These are phyloP conservation scores for Apteryx mantelli DNA, from an alignment of 2,113 vertebrate genomes.

Conservation along the genomic window DNA sequence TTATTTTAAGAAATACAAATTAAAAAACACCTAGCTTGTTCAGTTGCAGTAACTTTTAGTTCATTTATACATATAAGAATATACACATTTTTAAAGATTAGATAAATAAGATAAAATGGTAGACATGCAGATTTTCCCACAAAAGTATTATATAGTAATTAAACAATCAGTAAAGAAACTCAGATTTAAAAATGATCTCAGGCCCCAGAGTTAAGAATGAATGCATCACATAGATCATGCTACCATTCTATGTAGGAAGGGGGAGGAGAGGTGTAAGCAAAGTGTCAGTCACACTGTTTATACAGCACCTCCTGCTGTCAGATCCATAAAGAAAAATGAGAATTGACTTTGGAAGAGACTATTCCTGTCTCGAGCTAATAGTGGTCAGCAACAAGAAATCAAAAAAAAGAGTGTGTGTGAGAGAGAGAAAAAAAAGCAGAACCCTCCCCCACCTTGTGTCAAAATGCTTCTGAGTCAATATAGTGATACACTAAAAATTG, in stretches of 20 bases:
- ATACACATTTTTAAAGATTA: not conserved
- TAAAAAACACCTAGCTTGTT: not conserved
- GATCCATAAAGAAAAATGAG: slow-evolving; percentile 35
- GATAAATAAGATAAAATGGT: not conserved
- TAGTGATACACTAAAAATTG: not conserved
- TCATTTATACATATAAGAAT: not conserved
- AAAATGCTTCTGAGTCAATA: not conserved
- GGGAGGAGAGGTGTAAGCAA: not conserved
- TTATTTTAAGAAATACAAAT: not conserved
- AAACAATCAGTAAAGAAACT: not conserved
- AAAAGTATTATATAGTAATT: not conserved
- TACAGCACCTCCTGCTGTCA: slow-evolving; percentile 82
- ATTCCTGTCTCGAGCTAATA: not conserved
- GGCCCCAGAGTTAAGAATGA: slow-evolving; percentile 50
- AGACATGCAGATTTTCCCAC: not conserved
- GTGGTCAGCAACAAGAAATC: slow-evolving; percentile 14
- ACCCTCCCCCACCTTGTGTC: not conserved
- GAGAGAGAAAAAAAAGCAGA: not conserved
- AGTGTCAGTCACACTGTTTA: slow-evolving; percentile 62
- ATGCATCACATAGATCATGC: slow-evolving; percentile 22
- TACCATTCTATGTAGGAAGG: not conserved
- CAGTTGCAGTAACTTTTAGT: not conserved
- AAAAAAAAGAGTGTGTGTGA: slow-evolving; percentile 8
- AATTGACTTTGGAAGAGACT: slow-evolving; percentile 15
- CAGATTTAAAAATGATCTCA: slow-evolving; percentile 1